Conservation (phyloP, 30 jellyfish, hydroid and myxozoan genomes). For the Turritopsis dohrnii region DNA sequence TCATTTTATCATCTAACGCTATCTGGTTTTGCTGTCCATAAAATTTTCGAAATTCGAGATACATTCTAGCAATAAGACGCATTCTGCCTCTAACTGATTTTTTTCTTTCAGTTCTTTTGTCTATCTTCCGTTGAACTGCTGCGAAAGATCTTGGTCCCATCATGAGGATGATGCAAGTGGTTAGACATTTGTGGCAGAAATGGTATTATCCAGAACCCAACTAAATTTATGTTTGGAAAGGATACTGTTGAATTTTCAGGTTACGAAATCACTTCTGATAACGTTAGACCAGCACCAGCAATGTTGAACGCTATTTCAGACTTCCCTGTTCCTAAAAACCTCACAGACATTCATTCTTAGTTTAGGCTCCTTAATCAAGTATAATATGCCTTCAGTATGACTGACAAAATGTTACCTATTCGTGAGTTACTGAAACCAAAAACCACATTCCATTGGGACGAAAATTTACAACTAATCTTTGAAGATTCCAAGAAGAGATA, state of each 20-base stretch:
- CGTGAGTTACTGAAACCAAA: neutral
- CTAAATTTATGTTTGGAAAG: neutral
- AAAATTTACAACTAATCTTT: neutral
- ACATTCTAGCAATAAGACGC: too few species aligned
- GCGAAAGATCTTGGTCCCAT: too few species aligned
- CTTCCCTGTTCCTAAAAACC: neutral
- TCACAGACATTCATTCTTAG: neutral
- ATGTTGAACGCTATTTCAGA: neutral
- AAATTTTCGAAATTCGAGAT: too few species aligned
- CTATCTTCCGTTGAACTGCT: too few species aligned
- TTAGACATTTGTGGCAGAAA: neutral
- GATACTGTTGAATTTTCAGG: slow-evolving; percentile 2
- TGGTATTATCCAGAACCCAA: neutral
- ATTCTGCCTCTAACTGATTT: too few species aligned
- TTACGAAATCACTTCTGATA: neutral
- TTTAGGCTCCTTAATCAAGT: neutral
- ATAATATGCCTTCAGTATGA: neutral
- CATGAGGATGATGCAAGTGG: too few species aligned
- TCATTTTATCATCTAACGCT: too few species aligned
- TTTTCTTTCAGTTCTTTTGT: too few species aligned
- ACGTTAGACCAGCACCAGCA: neutral
- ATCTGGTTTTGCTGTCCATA: too few species aligned
- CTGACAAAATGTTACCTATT: neutral
- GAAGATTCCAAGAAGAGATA: slow-evolving; percentile 13
- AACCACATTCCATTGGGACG: neutral